A percentile compares a stretch with the other conserved stretches of the same genome.
Conservation (phyloP, 2,888 invertebrate genomes). For the Julus scanicus region DNA sequence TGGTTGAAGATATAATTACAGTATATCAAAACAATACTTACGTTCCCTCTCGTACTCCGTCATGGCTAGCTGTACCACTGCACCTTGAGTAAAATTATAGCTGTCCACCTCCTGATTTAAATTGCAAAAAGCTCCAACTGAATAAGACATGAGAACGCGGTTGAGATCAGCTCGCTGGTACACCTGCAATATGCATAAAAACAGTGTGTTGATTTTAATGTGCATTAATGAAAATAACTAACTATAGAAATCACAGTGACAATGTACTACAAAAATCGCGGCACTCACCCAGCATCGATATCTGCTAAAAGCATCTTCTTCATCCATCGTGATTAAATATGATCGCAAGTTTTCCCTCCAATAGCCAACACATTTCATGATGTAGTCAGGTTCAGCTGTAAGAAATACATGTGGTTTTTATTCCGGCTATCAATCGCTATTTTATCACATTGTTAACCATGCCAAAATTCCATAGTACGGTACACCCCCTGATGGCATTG, state of each 20-base stretch:
- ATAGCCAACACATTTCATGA: constrained; percentile 95
- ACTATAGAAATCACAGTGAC: background rate
- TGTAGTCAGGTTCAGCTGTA: constrained; percentile 89
- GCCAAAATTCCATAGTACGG: too few relatives aligned
- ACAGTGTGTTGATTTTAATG: background rate
- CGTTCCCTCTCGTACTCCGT: constrained; percentile 92
- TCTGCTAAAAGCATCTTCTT: constrained; percentile 92
- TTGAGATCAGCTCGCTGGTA: constrained; percentile 96
- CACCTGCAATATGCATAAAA: constrained; percentile 62
- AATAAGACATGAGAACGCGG: constrained; percentile 83
- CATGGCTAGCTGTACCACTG: constrained; percentile 86
- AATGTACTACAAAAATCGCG: constrained; percentile 57
- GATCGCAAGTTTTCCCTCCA: constrained; percentile 99
- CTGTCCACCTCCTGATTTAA: constrained; percentile 89
- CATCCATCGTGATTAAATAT: constrained; percentile 94
- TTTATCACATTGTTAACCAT: too few relatives aligned
- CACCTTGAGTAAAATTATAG: constrained; percentile 88
- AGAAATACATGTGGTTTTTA: constrained; percentile 44
- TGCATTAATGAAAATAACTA: background rate
- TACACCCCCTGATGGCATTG: too few relatives aligned
- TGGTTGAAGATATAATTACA: background rate
- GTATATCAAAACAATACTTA: constrained; percentile 67
- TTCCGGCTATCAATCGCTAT: background rate
- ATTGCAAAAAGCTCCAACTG: constrained; percentile 91
- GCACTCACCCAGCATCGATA: constrained; percentile 93